Conservation (phyloP, 2,113 vertebrate genomes). For the Strix uralensis region DNA sequence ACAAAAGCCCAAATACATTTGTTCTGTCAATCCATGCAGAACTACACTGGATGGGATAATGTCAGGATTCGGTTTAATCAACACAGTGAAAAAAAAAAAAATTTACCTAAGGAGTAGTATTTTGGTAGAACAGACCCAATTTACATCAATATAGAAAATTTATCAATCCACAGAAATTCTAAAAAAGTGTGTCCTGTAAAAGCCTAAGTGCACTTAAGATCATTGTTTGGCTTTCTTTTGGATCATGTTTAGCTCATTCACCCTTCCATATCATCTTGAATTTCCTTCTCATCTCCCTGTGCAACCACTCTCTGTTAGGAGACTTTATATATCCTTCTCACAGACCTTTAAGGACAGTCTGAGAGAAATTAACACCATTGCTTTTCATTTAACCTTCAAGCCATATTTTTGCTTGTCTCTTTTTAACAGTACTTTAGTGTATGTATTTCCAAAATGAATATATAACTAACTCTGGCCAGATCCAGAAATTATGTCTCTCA, state of each 20-base stretch:
- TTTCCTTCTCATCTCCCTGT: background rate
- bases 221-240: background rate
- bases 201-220: background rate
- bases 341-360: background rate
- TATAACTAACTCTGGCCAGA: background rate
- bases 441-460: background rate
- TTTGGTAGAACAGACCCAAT: background rate
- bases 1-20: background rate
- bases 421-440: background rate
- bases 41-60: too few relatives aligned
- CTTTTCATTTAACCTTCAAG: background rate
- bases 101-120: background rate
- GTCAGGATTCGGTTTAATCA: background rate
- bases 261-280: background rate
- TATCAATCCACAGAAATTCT: background rate
- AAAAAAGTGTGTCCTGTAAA: background rate
- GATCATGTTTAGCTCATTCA: background rate
- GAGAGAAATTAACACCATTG: background rate
- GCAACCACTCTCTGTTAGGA: background rate
- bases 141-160: background rate
- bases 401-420: background rate
- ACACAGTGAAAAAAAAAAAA: background rate
- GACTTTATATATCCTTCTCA: background rate
- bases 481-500: background rate
- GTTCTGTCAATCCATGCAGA: background rate